Evolutionary conservation across 2,113 vertebrate genomes (phyloP).

Genomic region (Pan paniscus): DNA sequence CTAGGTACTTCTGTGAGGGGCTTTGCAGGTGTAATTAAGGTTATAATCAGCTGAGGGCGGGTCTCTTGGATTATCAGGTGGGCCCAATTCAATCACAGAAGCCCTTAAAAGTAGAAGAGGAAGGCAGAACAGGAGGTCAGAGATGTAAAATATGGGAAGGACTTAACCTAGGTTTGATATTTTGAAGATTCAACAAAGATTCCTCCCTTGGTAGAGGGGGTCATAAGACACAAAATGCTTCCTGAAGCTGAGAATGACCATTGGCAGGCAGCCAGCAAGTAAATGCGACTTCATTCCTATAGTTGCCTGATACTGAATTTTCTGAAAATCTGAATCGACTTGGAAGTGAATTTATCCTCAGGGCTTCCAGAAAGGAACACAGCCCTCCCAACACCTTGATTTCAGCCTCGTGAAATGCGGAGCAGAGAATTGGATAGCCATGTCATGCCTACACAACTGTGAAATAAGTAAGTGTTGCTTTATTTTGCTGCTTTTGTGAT

Average conservation of each 20-base stretch:
- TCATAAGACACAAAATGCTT: neutral
- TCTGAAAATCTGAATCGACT: neutral
- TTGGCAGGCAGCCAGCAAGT: neutral
- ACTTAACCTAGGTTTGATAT: neutral
- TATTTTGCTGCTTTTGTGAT: neutral
- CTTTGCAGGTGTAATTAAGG: neutral
- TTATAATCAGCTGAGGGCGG: neutral
- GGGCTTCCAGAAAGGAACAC: neutral
- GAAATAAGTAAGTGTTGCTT: neutral
- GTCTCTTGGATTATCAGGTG: neutral
- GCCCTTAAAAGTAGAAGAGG: neutral
- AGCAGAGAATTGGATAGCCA: neutral
- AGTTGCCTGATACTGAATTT: neutral
- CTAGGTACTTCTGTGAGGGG: neutral
- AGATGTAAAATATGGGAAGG: fast-evolving
- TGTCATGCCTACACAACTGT: neutral
- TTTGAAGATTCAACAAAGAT: neutral
- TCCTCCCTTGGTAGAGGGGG: neutral
- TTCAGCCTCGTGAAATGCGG: neutral
- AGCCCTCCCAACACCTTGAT: neutral
- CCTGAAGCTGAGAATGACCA: neutral
- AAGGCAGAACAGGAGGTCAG: fast-evolving
- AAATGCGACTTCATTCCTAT: neutral
- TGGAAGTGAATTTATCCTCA: neutral
- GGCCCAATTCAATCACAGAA: neutral